Evolutionary conservation across 2,797 vertebrate species (phyloP).

Genomic region (Eutrigla gurnardus): DNA sequence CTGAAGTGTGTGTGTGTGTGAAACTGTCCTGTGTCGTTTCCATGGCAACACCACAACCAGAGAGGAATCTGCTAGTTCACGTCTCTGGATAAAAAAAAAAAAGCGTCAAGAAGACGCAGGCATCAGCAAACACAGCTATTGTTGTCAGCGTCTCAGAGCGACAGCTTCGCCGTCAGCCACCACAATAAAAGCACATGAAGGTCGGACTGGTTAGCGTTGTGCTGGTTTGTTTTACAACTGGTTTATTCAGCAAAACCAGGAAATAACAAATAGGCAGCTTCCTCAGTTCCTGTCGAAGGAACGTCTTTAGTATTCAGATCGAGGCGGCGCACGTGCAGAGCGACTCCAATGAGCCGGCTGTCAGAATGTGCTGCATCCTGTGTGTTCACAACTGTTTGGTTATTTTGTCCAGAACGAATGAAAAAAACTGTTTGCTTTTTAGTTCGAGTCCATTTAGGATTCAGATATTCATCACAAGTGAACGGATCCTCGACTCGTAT

Average conservation of each 20-base stretch:
- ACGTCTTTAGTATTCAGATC: constrained; percentile 39
- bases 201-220: too few relatives aligned
- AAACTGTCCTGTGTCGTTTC: constrained; percentile 50
- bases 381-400: neutral
- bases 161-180: neutral
- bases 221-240: neutral
- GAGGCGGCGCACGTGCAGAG: neutral
- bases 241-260: neutral
- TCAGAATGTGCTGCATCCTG: neutral
- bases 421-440: too few relatives aligned
- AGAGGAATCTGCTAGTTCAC: constrained; percentile 5
- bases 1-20: neutral
- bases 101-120: neutral
- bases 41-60: constrained; percentile 54
- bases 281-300: neutral
- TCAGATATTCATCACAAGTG: neutral
- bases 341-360: constrained; percentile 21
- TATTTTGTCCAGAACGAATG: too few relatives aligned
- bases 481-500: neutral
- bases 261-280: neutral
- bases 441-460: neutral
- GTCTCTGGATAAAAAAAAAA: neutral
- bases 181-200: neutral
- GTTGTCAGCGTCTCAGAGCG: neutral
- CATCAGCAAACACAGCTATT: constrained; percentile 14